Base-by-base conservation (phyloP, 1,140 invertebrate genomes). In the Macrostomum lignano region DNA sequence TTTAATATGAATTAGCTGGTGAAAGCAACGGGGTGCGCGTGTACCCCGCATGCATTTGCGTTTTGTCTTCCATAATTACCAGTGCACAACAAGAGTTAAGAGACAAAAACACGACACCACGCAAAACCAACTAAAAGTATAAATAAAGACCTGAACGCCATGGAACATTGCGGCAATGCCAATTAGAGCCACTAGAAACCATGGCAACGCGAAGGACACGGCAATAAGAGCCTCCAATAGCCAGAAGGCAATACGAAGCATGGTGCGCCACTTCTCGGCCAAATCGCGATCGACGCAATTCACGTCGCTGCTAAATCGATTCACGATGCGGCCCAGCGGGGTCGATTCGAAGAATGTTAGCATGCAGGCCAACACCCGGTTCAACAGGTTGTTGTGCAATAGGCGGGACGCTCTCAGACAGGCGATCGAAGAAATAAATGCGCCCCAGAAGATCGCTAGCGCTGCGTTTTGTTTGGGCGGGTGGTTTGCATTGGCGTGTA, bases 291-390 rank as follows among this genome's bases (percentile, higher is more conserved):
- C 26, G 19, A 28, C 26, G 7, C 14, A 15, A 9, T 28, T 17
- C 4, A 28, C 19, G 19, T 28, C 26, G 7, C 19, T 28, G 15
- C 56, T 60, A 46, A 67, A 65, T 42, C 69, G 44, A 46, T 70
- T 71, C 31, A 69, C 52, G 36, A 72, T 64, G 40, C 65, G 48
- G 20, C 69, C 69, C 35, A 49, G 47, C 6, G 70, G 66, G 23
- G 66, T 67, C 6, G 52, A 61, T 38, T 70, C 66, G 43, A 67
- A 67, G 40, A 71, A 69, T 7, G 48, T 46, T 42, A 68, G 52
- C 2, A 67, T 55, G 10, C 40, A 65, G 38, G 58, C 50, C 22
- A 68, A 42, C 31, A 67, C 52, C 38, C 44, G 49, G 13, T 37
- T 13, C 1, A 60, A 41, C 34, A 62, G 40, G 9, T 38, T 36